Base-by-base conservation (phyloP, 2,888 invertebrate species). In the Anoplius nigerrimus region DNA sequence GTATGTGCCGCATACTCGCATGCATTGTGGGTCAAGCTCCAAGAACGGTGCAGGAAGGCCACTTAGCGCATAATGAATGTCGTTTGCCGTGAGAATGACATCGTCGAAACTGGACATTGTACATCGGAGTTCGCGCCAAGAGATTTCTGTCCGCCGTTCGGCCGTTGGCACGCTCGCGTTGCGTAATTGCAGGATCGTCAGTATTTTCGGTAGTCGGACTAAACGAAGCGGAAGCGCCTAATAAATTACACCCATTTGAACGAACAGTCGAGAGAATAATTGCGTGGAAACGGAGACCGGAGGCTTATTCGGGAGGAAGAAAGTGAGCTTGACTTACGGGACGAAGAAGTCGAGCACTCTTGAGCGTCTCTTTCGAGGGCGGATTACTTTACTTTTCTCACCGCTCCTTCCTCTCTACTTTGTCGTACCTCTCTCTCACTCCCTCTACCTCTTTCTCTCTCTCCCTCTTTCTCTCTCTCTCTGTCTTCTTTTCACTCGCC, bases 171-270 rank as follows among this genome's bases (percentile, higher is more conserved):
- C 34, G 34, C 34, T 34, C 34, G 51, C 13, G n/a, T 66, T 43
- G 45, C 51, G 42, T 54, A 62, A 62, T 55, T 62, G 48, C 24
- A 42, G 20, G 53, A 58, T 61, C 16, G 46, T 45, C 18, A n/a
- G 21, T 51, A 55, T 58, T 46, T 59, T 62, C 16, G 46, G 24
- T 56, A 6, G 34, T 6, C 11, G 34, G 34, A 63, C 53, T 34
- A 59, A 53, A 71, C 52, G 58, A 46, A 52, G 58, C 63, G 71
- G 71, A 71, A 71, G 53, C 61, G 54, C 42, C 53, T 57, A 68
- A 64, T 67, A 71, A 71, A 68, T 71, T 63, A 56, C 61, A 63
- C 45, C 60, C 63, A 60, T 71, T 48, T 71, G 68, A 63, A 63
- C 56, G 60, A 60, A 71, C 60, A 18, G 70, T 68, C 67, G 61